These are phyloP conservation scores for Acleris emargana DNA, from an alignment of 2,888 invertebrate genomes.

Conservation along the genomic window DNA sequence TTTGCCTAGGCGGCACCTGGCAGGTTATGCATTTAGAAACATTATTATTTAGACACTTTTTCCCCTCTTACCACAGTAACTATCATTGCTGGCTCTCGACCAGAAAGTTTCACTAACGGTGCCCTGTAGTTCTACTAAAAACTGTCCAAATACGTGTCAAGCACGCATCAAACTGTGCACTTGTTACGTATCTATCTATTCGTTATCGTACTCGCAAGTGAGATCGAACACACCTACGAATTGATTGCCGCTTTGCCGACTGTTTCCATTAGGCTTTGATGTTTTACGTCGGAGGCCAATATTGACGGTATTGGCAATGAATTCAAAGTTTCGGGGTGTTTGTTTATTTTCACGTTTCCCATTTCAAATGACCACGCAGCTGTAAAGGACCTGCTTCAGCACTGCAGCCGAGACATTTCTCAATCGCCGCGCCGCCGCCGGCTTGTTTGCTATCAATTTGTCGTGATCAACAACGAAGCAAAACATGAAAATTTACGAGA, in stretches of 20 bases:
- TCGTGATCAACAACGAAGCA: constrained; percentile 10
- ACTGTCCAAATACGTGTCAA: too few relatives aligned
- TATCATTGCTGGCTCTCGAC: too few relatives aligned
- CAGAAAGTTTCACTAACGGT: too few relatives aligned
- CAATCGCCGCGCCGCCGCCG: neutral
- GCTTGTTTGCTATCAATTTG: constrained; percentile 29
- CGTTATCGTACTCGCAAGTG: neutral
- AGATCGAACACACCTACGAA: neutral
- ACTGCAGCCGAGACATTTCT: constrained; percentile 9
- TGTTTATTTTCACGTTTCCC: constrained; percentile 21
- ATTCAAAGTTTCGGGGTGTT: constrained; percentile 23
- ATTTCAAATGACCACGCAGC: constrained; percentile 6
- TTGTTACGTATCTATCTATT: neutral
- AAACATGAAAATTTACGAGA: neutral
- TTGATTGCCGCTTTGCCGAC: constrained; percentile 11
- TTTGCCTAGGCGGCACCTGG: too few relatives aligned
- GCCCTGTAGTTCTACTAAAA: too few relatives aligned
- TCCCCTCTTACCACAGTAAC: too few relatives aligned
- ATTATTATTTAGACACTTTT: too few relatives aligned
- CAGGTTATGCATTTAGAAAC: too few relatives aligned
- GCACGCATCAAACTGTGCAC: neutral
- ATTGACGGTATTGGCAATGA: constrained; percentile 27
- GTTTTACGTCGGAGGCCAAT: constrained; percentile 14
- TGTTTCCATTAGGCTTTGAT: constrained; percentile 3
- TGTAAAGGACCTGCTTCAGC: constrained; percentile 2